Base-by-base conservation (phyloP, 2,888 invertebrate species). In the Kryphioiulus occultus region DNA sequence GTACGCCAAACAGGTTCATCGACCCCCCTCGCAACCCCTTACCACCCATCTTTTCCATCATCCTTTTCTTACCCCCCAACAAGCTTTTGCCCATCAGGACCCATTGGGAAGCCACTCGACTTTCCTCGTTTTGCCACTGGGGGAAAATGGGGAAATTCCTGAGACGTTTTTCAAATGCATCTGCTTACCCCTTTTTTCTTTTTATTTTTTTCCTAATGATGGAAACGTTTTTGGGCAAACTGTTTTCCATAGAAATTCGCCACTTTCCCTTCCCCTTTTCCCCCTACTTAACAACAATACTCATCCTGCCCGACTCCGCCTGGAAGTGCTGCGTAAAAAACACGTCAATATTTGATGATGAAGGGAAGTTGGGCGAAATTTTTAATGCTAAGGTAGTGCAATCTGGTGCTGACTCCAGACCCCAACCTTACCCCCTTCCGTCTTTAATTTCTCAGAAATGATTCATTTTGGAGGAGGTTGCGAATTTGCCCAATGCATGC, bases 401-500 rank as follows among this genome's bases (percentile, higher is more conserved):
- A 59, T 59, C 59, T n/a, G n/a, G 22, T 68, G 68, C 22, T n/a
- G 35, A 19, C 53, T 53, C 53, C 19, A 53, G n/a, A 53, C 59
- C 59, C 3, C n/a, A 59, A 68, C 68, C 68, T 68, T 68, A 68
- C 68, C 68, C 68, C 68, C 68, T 68, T 68, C 68, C 68, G 22
- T 68, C 68, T 68, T 68, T 68, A 68, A 68, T 68, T 68, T 68
- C 68, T 68, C 68, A 68, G 68, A 68, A 68, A 68, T 68, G 68
- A 68, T n/a, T 68, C 68, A 68, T 68, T 59, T 59, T 59, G 7
- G n/a, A 59, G 59, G n/a, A 19, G 59, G 59, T 59, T 68, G 68
- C 22, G 22, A 68, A 26, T 68, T 68, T 68, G 26, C 22, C 26
- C 22, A 59, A 2, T 44, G 22, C 12, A 68, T 7, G 7, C 35